Evolutionary conservation across 2,797 vertebrate species (phyloP).

Genomic region (Schizopygopsis pylzovi): DNA sequence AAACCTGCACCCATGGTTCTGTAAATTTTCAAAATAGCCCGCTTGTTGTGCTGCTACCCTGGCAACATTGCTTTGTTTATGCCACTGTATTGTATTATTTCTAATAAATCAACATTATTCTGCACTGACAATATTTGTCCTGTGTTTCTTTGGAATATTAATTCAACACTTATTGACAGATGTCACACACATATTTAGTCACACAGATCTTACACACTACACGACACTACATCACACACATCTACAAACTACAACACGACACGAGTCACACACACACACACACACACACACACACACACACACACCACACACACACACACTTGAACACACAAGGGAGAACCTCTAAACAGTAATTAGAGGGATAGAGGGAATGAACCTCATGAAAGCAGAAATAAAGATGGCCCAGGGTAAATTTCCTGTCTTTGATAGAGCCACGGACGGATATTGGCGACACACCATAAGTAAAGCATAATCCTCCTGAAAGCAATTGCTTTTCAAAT

Average conservation of each 20-base stretch:
- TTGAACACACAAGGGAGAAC: neutral
- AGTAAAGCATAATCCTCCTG: conserved; percentile 37
- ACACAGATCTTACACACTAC: too few species aligned
- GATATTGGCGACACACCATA: conserved; percentile 38
- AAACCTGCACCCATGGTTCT: too few species aligned
- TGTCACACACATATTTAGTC: too few species aligned
- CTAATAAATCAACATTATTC: neutral
- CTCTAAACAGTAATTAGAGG: neutral
- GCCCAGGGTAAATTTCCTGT: conserved; percentile 33
- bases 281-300: neutral
- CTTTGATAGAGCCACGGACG: neutral
- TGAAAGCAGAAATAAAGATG: conserved; percentile 37
- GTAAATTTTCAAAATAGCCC: too few species aligned
- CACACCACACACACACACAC: neutral
- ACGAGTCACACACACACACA: too few species aligned
- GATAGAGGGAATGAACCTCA: neutral
- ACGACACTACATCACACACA: too few species aligned
- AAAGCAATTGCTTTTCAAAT: conserved; percentile 45
- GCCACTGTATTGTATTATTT: neutral
- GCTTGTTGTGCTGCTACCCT: too few species aligned
- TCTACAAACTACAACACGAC: too few species aligned
- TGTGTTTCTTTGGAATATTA: neutral
- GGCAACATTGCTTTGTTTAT: too few species aligned
- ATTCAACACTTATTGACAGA: too few species aligned
- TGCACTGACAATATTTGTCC: neutral